Conservation (phyloP, 1,140 invertebrate genomes). For the Galleria mellonella region DNA sequence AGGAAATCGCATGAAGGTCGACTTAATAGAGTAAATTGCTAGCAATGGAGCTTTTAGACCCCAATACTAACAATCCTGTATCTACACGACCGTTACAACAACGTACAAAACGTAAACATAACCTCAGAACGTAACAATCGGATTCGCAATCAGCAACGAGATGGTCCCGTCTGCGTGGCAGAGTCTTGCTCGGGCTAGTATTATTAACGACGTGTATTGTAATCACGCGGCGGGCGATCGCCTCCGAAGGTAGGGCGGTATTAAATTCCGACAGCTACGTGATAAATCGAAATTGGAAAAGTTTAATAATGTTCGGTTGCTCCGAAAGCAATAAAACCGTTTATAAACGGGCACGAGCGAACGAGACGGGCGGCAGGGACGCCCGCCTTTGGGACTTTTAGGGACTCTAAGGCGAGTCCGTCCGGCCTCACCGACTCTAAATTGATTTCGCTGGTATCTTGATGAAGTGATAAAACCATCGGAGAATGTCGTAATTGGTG, state of each 20-base stretch:
- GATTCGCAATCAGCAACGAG: slow-evolving; percentile 29
- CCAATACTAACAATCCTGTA: no score
- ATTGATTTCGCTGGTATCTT: slow-evolving; percentile 59
- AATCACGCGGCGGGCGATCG: slow-evolving; percentile 71
- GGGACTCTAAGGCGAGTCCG: slow-evolving; percentile 63
- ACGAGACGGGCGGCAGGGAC: slow-evolving; percentile 66
- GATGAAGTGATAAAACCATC: slow-evolving; percentile 48
- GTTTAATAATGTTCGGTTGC: slow-evolving; percentile 75
- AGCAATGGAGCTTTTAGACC: no score
- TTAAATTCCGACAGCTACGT: slow-evolving; percentile 75
- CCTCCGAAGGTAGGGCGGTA: slow-evolving; percentile 73
- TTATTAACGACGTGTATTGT: slow-evolving; percentile 73
- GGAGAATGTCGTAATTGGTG: slow-evolving; percentile 1
- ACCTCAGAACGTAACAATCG: slow-evolving; percentile 33
- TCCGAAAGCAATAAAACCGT: slow-evolving; percentile 74
- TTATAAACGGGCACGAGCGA: slow-evolving; percentile 72
- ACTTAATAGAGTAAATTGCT: no score
- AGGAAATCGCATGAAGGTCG: no score
- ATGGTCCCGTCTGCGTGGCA: slow-evolving; percentile 16
- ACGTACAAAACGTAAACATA: no score
- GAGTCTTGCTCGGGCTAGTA: slow-evolving; percentile 39
- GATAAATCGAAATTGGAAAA: slow-evolving; percentile 75
- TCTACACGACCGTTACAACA: no score
- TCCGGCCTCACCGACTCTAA: slow-evolving; percentile 47
- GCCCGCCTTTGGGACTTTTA: slow-evolving; percentile 66